phyloP scores from a whole-genome alignment of 2,113 vertebrate genomes.

The Salvelinus namaycush region DNA sequence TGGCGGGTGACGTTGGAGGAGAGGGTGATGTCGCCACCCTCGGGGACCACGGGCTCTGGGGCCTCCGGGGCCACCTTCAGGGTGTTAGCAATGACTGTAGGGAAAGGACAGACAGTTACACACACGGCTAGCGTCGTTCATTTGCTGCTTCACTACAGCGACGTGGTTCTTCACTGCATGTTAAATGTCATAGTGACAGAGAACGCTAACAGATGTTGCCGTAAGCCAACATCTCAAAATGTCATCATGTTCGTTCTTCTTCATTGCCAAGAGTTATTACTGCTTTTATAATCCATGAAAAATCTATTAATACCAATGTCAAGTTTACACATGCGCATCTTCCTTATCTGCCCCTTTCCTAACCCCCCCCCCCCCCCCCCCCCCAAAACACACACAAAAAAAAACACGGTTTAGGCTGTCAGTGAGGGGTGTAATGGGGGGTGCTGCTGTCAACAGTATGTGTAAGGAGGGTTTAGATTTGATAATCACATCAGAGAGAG shows the following conservation, averaged over 20 bases:
- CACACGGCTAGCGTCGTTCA: not conserved
- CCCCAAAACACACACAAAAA: not conserved
- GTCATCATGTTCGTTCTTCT: too few species aligned
- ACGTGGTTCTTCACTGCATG: not conserved
- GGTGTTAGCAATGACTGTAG: slow-evolving; percentile 82
- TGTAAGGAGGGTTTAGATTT: not conserved
- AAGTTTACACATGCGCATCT: not conserved
- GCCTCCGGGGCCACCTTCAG: slow-evolving; percentile 72
- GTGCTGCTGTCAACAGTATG: not conserved
- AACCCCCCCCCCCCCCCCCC: too few species aligned
- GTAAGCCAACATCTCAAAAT: not conserved
- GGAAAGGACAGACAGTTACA: slow-evolving; percentile 7
- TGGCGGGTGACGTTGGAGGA: slow-evolving; percentile 75
- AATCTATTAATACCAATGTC: not conserved
- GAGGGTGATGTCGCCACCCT: slow-evolving; percentile 84
- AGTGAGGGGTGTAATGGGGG: not conserved
- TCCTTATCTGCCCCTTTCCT: too few species aligned
- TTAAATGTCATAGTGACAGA: not conserved
- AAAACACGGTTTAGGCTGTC: not conserved
- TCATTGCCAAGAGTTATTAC: not conserved
- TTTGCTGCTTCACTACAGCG: not conserved
- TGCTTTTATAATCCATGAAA: not conserved
- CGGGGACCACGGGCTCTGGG: slow-evolving; percentile 64
- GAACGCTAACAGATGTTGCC: not conserved
- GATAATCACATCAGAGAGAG: not conserved